These are phyloP conservation scores for Neodiprion fabricii DNA, from an alignment of 1,140 invertebrate species.

Conservation along the genomic window DNA sequence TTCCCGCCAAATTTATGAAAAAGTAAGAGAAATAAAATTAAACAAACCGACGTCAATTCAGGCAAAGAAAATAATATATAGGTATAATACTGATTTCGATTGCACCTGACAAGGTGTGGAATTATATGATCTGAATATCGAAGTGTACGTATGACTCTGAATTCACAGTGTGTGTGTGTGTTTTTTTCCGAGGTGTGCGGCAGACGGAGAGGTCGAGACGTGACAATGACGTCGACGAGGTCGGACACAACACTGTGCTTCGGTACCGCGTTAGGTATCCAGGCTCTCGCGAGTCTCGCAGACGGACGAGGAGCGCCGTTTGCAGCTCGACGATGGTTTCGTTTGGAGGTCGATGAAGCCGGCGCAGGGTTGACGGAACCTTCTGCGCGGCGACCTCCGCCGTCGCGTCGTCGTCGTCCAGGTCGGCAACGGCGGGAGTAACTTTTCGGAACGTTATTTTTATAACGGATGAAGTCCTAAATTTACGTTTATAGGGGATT, in stretches of 20 bases:
- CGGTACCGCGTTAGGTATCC: not conserved
- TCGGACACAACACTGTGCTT: not conserved
- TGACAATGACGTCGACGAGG: not conserved
- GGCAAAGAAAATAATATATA: too few species aligned
- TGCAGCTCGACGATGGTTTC: not conserved
- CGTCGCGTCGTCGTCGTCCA: not conserved
- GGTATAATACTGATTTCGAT: too few species aligned
- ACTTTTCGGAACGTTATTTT: not conserved
- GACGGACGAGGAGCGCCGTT: not conserved
- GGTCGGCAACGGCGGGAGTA: not conserved
- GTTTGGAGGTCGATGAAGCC: not conserved
- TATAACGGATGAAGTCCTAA: too few species aligned
- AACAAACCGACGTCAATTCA: too few species aligned
- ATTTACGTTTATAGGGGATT: too few species aligned
- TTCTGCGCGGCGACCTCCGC: conserved; percentile 4
- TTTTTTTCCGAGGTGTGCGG: not conserved
- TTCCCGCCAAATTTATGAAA: too few species aligned
- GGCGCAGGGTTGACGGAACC: not conserved
- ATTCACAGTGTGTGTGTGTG: too few species aligned
- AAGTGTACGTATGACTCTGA: too few species aligned
- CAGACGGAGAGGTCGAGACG: not conserved
- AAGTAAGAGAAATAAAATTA: too few species aligned
- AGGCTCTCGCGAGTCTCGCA: not conserved
- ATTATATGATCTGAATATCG: too few species aligned
- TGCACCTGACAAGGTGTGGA: too few species aligned